Evolutionary conservation across 2,113 vertebrate genomes (phyloP).

Genomic region (Leuciscus idus): DNA sequence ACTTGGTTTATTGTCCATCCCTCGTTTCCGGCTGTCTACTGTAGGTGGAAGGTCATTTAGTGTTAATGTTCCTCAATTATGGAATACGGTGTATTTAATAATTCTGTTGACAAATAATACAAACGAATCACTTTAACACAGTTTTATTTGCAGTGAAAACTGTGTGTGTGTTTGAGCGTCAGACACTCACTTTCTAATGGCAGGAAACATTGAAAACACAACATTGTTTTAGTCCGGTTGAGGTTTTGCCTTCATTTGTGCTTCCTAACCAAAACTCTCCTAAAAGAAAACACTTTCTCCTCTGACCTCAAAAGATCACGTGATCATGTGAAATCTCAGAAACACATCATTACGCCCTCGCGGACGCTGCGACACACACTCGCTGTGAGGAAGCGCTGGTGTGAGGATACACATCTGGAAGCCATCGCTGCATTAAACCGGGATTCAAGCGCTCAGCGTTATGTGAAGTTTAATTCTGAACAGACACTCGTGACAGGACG

Average conservation of each 20-base stretch:
- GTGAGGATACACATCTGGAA: slow-evolving; percentile 66
- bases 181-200: not conserved
- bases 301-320: not conserved
- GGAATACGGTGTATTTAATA: not conserved
- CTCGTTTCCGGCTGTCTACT: no score
- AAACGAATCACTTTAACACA: not conserved
- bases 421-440: slow-evolving; percentile 45
- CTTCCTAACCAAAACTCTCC: not conserved
- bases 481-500: not conserved
- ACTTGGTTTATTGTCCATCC: no score
- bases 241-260: not conserved
- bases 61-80: no score
- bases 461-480: slow-evolving; percentile 27
- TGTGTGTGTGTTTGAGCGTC: not conserved
- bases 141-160: no score
- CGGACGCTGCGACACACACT: not conserved
- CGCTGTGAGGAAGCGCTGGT: not conserved
- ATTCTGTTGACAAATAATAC: not conserved
- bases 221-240: not conserved
- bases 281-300: not conserved
- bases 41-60: no score
- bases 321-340: not conserved
- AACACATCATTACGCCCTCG: not conserved
- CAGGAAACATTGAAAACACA: not conserved
- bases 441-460: slow-evolving; percentile 37